These are phyloP conservation scores for Hydra vulgaris DNA, from an alignment of 30 jellyfish, hydroid and myxozoan genomes.

Conservation along the genomic window DNA sequence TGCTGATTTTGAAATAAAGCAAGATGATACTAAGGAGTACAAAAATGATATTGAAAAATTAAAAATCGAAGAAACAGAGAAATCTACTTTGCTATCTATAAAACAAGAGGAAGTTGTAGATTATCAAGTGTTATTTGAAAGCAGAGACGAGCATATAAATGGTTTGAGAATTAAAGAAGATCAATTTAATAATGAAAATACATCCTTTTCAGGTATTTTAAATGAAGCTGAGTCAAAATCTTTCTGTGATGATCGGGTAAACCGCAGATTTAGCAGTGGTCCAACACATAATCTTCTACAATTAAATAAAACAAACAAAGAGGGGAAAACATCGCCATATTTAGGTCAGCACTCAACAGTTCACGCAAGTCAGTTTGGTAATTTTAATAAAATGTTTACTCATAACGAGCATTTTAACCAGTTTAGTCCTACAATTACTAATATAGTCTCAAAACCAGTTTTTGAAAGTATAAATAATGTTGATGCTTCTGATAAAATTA, in stretches of 20 bases:
- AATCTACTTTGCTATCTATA: neutral
- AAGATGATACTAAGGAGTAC: neutral
- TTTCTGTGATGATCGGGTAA: neutral
- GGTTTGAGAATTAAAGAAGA: neutral
- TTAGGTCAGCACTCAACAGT: neutral
- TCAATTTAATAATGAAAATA: neutral
- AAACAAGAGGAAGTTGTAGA: neutral
- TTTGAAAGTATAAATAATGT: conserved; percentile 64
- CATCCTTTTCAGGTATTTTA: neutral
- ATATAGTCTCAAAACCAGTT: conserved; percentile 51
- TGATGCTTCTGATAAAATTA: conserved; percentile 22
- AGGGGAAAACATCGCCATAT: neutral
- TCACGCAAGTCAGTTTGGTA: neutral
- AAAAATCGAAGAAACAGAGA: conserved; percentile 3
- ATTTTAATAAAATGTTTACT: conserved; percentile 10
- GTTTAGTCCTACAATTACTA: conserved; percentile 63
- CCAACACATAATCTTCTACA: neutral
- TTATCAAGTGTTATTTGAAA: neutral
- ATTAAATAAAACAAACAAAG: neutral
- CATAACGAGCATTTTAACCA: conserved; percentile 20
- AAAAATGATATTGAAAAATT: conserved; percentile 8
- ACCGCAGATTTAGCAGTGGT: neutral
- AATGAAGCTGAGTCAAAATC: neutral
- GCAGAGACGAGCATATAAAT: neutral
- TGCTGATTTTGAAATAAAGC: neutral